Evolutionary conservation across 2,113 vertebrate species (phyloP).

Genomic region (Tricholaema leucomelas): DNA sequence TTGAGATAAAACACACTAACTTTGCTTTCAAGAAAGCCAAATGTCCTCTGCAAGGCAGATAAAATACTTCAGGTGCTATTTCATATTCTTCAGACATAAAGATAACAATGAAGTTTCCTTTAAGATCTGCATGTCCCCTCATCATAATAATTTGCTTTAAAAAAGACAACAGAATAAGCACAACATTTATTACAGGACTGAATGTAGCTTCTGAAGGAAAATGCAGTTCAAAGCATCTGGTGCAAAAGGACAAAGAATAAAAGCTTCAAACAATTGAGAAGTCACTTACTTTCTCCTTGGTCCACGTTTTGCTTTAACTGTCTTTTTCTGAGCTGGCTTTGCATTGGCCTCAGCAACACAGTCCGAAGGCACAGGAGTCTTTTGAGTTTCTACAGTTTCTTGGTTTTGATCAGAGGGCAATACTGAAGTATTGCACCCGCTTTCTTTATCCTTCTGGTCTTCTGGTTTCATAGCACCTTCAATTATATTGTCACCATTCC

Average conservation of each 20-base stretch:
- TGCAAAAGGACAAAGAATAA: neutral
- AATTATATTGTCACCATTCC: constrained; percentile 54
- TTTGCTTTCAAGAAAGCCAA: neutral
- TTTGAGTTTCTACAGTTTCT: constrained; percentile 67
- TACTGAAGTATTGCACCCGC: constrained; percentile 54
- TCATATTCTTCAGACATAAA: neutral
- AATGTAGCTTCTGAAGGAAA: neutral
- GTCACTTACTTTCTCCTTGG: constrained; percentile 81
- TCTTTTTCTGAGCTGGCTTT: constrained; percentile 73
- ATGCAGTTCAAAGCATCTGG: neutral
- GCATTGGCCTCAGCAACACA: constrained; percentile 26
- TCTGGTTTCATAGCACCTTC: constrained; percentile 72
- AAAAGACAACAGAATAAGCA: neutral
- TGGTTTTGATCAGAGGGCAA: constrained; percentile 73
- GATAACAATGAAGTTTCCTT: neutral
- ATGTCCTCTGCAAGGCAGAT: neutral
- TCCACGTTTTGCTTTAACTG: constrained; percentile 74
- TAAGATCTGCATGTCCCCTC: neutral
- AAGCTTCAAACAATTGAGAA: neutral
- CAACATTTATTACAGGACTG: neutral
- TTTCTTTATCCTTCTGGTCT: constrained; percentile 73
- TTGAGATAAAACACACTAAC: neutral
- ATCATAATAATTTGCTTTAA: neutral
- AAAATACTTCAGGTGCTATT: neutral
- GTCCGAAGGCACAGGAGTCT: constrained; percentile 38